Conservation (phyloP, 1,140 invertebrate genomes). For the Berghia stephanieae region DNA sequence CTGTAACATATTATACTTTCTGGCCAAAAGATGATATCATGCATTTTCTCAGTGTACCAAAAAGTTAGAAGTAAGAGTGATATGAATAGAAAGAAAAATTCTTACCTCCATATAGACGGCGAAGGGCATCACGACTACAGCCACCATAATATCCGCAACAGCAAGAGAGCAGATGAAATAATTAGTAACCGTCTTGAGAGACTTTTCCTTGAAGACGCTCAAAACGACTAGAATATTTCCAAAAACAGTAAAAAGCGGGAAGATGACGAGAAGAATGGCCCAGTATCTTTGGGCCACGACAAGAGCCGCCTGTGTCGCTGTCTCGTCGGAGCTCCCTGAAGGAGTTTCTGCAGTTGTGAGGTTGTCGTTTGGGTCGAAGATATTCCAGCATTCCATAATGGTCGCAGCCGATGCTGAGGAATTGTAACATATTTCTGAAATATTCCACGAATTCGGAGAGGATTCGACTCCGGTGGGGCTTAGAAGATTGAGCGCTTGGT, state of each 20-base stretch:
- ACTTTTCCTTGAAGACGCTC: conserved; percentile 88
- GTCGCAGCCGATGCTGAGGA: conserved; percentile 10
- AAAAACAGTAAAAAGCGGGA: conserved; percentile 93
- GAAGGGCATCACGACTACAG: conserved; percentile 97
- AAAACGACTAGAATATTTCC: conserved; percentile 96
- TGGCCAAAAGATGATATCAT: not conserved
- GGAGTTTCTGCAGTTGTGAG: not conserved
- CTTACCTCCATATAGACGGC: conserved; percentile 96
- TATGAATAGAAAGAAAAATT: not conserved
- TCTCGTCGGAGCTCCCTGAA: not conserved
- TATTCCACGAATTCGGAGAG: no score
- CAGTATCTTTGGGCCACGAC: conserved; percentile 73
- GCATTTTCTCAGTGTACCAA: not conserved
- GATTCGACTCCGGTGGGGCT: no score
- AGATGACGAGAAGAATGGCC: conserved; percentile 85
- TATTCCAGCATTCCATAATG: conserved; percentile 24
- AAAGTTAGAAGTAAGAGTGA: conserved; percentile 3
- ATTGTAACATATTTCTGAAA: no score
- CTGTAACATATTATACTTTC: no score
- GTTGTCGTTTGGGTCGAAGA: conserved; percentile 21
- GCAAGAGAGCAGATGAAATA: conserved; percentile 98
- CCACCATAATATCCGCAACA: conserved; percentile 95
- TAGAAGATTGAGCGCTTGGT: not conserved
- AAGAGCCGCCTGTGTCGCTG: conserved; percentile 19
- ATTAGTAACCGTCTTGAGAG: conserved; percentile 89